Percentiles rank a stretch among this genome's conserved stretches.
phyloP scores from a whole-genome alignment of 2,113 vertebrate species.

The Urocolius indicus region DNA sequence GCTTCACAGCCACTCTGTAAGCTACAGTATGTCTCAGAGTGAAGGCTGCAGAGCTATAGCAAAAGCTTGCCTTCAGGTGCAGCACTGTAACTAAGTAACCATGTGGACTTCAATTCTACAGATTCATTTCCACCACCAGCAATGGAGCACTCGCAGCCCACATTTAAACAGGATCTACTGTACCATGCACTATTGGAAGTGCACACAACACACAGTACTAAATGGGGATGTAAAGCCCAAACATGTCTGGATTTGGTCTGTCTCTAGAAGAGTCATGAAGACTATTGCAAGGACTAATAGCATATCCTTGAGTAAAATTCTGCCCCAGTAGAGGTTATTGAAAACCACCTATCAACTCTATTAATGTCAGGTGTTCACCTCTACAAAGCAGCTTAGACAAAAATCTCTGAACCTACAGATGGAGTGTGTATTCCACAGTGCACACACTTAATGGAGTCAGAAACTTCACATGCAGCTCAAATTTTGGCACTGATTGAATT shows the following conservation, averaged over 20 bases:
- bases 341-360: not conserved
- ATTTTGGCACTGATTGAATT: not conserved
- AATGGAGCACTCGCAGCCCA: not conserved
- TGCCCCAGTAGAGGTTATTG: not conserved
- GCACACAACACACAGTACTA: not conserved
- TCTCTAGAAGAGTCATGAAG: not conserved
- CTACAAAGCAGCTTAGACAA: not conserved
- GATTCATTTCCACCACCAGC: not conserved
- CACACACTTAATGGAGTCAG: not conserved
- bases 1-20: not conserved
- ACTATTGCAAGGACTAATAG: not conserved
- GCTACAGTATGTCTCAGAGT: not conserved
- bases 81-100: not conserved
- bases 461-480: not conserved
- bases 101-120: not conserved
- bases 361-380: not conserved
- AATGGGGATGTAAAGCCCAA: not conserved
- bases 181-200: accelerated
- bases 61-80: not conserved
- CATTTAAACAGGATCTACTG: not conserved
- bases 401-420: not conserved
- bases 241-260: not conserved
- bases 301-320: not conserved
- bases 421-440: not conserved
- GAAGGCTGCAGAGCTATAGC: not conserved